Evolutionary conservation across 2,113 vertebrate genomes (phyloP), one percentile per base, ranked within the genome.

Genomic region (Tor tambroides): DNA sequence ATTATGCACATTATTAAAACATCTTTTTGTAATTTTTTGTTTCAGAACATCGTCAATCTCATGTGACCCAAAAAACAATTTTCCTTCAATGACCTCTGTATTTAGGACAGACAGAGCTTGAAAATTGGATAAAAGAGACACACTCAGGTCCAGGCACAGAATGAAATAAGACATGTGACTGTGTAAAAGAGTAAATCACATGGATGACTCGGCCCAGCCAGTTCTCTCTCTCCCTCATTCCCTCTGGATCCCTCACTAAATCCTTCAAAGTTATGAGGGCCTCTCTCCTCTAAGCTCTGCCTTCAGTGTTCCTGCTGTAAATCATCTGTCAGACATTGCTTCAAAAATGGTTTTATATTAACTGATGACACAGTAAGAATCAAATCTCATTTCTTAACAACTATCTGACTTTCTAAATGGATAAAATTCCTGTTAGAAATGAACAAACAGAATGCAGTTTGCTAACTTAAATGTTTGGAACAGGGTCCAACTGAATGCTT

Each of bases 161-260:
- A 21, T 74, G 43, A 84, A 72, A 80, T 76, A 91, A 67, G 87
- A 89, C 94, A 94, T 93, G 92, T 94, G 93, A 95, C 90, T 88
- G 85, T 87, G 80, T 26, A 87, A 93, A 72, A 12, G 11, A 84
- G 51, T 26, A 80, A 80, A 75, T 94, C 92, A 92, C 88, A 92
- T 87, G 92, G 88, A 85, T 83, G 12, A 32, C 82, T 43, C 67
- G 80, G 80, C 81, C 35, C 1, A 89, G 76, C 88, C 84, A 89
- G 80, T 72, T 84, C 43, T 56, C 85, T 90, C 85, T 90, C 43
- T 8, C 83, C 88, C 49, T 90, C 38, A 5, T 82, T 89, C 65
- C 19, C 59, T 88, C 87, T 78, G 54, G 75, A 82, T 87, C 61
- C 51, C 85, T 77, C 67, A 80, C 88, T 84, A 87, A 89, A 87